Base-by-base conservation (phyloP, 2,888 invertebrate genomes). In the Oscheius sp. region DNA sequence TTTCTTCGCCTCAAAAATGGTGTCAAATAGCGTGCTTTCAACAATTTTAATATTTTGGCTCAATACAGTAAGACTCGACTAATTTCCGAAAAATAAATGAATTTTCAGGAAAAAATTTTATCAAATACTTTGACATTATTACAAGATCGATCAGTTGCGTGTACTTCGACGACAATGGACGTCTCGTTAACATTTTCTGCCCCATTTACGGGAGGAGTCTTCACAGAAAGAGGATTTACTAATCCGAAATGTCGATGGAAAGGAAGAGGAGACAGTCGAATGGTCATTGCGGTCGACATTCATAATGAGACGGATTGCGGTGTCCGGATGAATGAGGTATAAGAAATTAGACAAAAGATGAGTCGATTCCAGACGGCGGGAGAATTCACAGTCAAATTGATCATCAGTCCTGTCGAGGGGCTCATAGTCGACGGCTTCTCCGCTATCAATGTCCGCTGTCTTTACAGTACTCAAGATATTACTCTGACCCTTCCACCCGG, bases 401-500 rank as follows among this genome's bases (percentile, higher is more conserved):
- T 84, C n/a, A 76, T 85, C 0, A 81, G 79, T 53, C 85, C 85
- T 9, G 81, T 84, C n/a, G 78, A 81, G 46, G 82, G 82, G 12
- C 73, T 85, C n/a, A 78, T 85, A 58, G 84, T 85, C 43, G 83
- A 85, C 52, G 85, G 85, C 55, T 84, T 85, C 77, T 73, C 76
- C 56, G 82, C 80, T 9, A 76, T 85, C 52, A 78, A 77, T 72
- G 81, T 80, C 23, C 75, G 80, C 72, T 85, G 85, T 73, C 69
- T 84, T n/a, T 85, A 85, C 69, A 77, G 75, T 46, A 83, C 84
- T 49, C 80, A 81, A 56, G 84, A 85, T 56, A 83, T 85, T 43
- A 84, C 84, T n/a, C 75, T 85, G n/a, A 84, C 84, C 18, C 75
- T 85, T 16, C 84, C 85, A 2, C 81, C 81, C 12, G 80, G 81